phyloP scores from a whole-genome alignment of 2,888 invertebrate genomes.

The Clusia tigrina region DNA sequence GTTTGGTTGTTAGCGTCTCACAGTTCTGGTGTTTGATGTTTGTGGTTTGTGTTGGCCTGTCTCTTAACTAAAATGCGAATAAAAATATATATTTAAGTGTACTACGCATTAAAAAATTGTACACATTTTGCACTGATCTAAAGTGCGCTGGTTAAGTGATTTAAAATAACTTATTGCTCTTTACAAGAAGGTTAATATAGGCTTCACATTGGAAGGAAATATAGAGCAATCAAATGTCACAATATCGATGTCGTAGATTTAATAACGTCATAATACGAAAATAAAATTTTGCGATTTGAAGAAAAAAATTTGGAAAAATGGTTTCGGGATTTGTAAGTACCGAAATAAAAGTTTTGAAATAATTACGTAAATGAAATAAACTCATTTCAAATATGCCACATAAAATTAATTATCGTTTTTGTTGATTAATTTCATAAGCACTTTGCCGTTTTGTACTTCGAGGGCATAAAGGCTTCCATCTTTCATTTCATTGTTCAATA shows the following conservation, averaged over 20 bases:
- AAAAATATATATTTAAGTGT: not conserved
- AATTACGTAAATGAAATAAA: too few relatives aligned
- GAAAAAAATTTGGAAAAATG: conserved; percentile 13
- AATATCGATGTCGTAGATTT: not conserved
- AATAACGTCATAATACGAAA: conserved; percentile 10
- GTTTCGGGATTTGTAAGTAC: not conserved
- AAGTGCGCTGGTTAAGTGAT: not conserved
- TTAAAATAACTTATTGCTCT: not conserved
- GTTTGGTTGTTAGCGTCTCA: conserved; percentile 51
- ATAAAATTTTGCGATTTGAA: conserved; percentile 18
- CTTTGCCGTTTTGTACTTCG: conserved; percentile 67
- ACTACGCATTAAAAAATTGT: not conserved
- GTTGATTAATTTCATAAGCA: conserved; percentile 65
- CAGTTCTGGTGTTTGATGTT: conserved; percentile 7
- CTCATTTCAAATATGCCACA: too few relatives aligned
- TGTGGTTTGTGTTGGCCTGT: conserved; percentile 13
- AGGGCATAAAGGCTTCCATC: conserved; percentile 78
- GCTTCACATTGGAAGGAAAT: not conserved
- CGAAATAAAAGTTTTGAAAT: not conserved
- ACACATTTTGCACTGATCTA: not conserved
- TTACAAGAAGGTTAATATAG: too few relatives aligned
- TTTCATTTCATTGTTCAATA: conserved; percentile 79
- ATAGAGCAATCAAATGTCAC: not conserved
- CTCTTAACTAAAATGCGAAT: not conserved
- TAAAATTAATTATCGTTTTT: conserved; percentile 57